Evolutionary conservation across 1,140 invertebrate species (phyloP).

Genomic region (Pseudomyrmex flavicornis): DNA sequence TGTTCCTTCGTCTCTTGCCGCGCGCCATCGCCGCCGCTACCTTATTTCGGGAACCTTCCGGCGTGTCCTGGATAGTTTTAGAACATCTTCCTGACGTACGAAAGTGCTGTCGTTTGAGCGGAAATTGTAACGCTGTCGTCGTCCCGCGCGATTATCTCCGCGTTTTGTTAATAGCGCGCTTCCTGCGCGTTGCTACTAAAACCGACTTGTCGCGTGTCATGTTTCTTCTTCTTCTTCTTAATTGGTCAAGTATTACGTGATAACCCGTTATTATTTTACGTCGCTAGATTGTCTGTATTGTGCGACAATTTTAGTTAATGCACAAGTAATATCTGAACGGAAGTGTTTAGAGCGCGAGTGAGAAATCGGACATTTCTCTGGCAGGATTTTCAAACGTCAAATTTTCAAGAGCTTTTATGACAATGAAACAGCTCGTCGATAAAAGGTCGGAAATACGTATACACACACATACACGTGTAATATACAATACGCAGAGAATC

Average conservation of each 20-base stretch:
- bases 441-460: background rate
- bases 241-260: background rate
- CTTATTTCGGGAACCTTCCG: conserved; percentile 75
- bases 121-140: conserved; percentile 48
- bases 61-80: conserved; percentile 79
- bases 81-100: conserved; percentile 75
- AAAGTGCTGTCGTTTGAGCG: conserved; percentile 60
- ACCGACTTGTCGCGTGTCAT: background rate
- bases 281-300: background rate
- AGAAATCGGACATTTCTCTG: conserved; percentile 18
- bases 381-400: conserved; percentile 21
- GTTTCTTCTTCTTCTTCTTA: background rate
- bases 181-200: conserved; percentile 5
- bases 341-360: conserved; percentile 4
- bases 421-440: conserved; percentile 7
- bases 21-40: conserved; percentile 45
- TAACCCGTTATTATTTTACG: background rate
- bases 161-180: conserved; percentile 30
- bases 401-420: conserved; percentile 11
- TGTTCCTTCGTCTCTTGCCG: conserved; percentile 40
- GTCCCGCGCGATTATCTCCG: conserved; percentile 16
- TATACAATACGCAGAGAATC: background rate
- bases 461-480: no score
- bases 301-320: conserved; percentile 13
- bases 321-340: conserved; percentile 14